Base-by-base conservation (phyloP, 2,888 invertebrate genomes). In the Philaethria dido region DNA sequence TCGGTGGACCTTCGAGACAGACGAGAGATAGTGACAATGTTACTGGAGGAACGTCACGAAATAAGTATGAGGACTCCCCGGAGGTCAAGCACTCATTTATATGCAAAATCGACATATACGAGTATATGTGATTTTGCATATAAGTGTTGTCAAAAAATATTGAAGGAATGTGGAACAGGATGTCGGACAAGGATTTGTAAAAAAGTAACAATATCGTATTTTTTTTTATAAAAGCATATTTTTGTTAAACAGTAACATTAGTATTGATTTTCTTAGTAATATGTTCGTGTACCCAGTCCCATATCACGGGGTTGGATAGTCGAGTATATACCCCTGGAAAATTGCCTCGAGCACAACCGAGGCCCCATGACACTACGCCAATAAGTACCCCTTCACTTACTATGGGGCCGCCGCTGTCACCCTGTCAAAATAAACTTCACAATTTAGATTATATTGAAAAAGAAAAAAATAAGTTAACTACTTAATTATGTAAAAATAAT, bases 281-380 rank as follows among this genome's bases (percentile, higher is more conserved):
- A 69, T 88, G 81, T 0, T 71, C 72, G 16, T 88, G 78, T 8
- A 92, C 75, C 92, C 90, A 92, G 76, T 92, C 89, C 84, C 85
- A 86, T 25, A 91, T 85, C 18, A 79, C 64, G 0, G 84, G 83
- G 72, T 85, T 72, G 0, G 91, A 78, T 1, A 93, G 86, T 0
- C 93, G 77, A 0, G 92, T 85, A 83, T 93, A 93, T 1, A 93
- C 93, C 0, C 93, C 93, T 1, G 93, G 93, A 79, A 92, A 93
- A 82, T 92, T 92, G 8, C 93, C 93, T 1, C 93, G 79, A 0
- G 93, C 92, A 62, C 93, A 93, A 8, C 93, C 93, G 2, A 92
- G 81, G 0, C 93, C 93, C 93, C 93, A 93, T 0, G 93, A 93
- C 18, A 93, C 93, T 42, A 91, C 87, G n/a, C 93, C 93, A 65